phyloP scores from a whole-genome alignment of 1,140 invertebrate species.

The Mactra quadrangularis region DNA sequence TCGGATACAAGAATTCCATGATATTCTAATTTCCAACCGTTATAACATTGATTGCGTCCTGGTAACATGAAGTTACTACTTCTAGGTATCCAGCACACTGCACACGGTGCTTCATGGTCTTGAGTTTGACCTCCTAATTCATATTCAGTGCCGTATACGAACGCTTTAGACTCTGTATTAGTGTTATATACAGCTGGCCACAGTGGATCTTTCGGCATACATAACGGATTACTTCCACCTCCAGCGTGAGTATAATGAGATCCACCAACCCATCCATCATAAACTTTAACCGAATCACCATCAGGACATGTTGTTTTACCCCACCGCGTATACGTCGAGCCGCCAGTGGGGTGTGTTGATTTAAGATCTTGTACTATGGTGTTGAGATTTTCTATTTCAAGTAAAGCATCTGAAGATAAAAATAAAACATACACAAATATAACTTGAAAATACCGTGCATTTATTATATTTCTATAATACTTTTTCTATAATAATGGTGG shows the following conservation, averaged over 20 bases:
- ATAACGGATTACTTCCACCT: not conserved
- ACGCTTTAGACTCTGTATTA: not conserved
- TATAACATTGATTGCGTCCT: not conserved
- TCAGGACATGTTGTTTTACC: too few relatives aligned
- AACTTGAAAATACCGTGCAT: too few relatives aligned
- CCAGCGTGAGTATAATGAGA: slow-evolving; percentile 6
- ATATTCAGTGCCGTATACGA: slow-evolving; percentile 1
- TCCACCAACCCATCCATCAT: not conserved
- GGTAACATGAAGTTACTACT: not conserved
- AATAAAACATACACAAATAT: too few relatives aligned
- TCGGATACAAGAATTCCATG: not conserved
- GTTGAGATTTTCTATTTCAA: too few relatives aligned
- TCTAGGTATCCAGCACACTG: not conserved
- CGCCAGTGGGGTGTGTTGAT: too few relatives aligned
- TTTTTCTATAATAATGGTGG: too few relatives aligned
- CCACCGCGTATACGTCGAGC: too few relatives aligned
- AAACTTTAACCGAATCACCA: too few relatives aligned
- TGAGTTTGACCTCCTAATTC: not conserved
- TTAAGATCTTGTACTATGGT: too few relatives aligned
- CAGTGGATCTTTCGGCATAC: not conserved
- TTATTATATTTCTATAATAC: too few relatives aligned
- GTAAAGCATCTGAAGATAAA: too few relatives aligned
- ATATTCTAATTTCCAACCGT: slow-evolving; percentile 3
- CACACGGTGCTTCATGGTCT: not conserved
- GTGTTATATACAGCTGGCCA: not conserved